A percentile compares a stretch with the other conserved stretches of the same genome.
phyloP scores from a whole-genome alignment of 2,888 invertebrate genomes.

The Octodonta nipae region DNA sequence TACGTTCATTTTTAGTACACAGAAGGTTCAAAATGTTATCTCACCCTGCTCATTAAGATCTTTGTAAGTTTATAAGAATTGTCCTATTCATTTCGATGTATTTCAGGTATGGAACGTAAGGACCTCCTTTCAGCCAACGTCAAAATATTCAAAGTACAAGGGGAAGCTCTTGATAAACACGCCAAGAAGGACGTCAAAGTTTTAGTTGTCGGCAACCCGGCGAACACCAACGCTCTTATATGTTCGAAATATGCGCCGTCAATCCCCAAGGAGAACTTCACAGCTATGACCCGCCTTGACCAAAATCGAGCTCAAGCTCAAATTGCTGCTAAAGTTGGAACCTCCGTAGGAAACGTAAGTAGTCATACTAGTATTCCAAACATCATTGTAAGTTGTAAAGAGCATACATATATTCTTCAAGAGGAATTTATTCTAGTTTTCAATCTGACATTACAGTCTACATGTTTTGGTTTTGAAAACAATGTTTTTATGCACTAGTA shows the following conservation, averaged over 20 bases:
- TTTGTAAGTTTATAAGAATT: slow-evolving; percentile 1
- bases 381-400: not conserved
- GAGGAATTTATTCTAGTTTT: not conserved
- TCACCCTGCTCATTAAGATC: slow-evolving; percentile 1
- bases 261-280: slow-evolving; percentile 91
- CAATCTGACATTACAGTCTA: not conserved
- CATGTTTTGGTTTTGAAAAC: not conserved
- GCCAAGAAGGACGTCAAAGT: slow-evolving; percentile 53
- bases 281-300: slow-evolving; percentile 95
- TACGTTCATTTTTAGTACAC: too few relatives aligned
- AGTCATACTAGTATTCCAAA: not conserved
- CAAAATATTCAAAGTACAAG: slow-evolving; percentile 94
- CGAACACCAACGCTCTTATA: slow-evolving; percentile 95
- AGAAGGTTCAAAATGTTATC: too few relatives aligned
- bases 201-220: slow-evolving; percentile 96
- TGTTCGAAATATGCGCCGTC: slow-evolving; percentile 91
- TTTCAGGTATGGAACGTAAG: slow-evolving; percentile 89
- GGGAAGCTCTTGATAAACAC: slow-evolving; percentile 73
- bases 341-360: slow-evolving; percentile 51
- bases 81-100: not conserved
- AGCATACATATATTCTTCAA: not conserved
- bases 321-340: slow-evolving; percentile 56
- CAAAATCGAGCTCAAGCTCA: slow-evolving; percentile 94
- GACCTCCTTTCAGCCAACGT: slow-evolving; percentile 95
- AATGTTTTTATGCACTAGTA: not conserved